Base-by-base conservation (phyloP, 2,797 vertebrate genomes). In the Anas georgica region DNA sequence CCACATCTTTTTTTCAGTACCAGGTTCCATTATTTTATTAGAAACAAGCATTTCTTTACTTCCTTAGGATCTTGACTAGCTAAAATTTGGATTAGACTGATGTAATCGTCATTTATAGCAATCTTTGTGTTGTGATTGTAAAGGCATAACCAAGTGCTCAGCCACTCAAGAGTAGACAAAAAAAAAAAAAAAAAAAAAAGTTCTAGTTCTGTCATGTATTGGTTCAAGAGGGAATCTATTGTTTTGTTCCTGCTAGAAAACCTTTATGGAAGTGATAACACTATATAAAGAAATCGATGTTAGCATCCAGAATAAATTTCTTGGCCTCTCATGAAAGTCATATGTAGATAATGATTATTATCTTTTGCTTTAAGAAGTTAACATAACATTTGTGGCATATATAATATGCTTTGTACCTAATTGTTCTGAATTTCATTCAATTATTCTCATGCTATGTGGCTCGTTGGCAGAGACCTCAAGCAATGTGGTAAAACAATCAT, bases 401-500 rank as follows among this genome's bases (percentile, higher is more conserved):
- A 58, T 64, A 91, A 83, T 81, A 67, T 54, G 21, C 67, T 91
- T 92, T 79, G 39, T 84, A 84, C 58, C 9, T 77, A 80, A 90
- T 77, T 74, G 78, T 68, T 90, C n/a, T 93, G 86, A 91, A 82
- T 93, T 91, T 77, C 77, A 43, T 62, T 96, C 67, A 85, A 15
- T 63, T 48, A 14, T 86, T 80, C 67, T 81, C 17, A 15, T 90
- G 56, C 81, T 91, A 46, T 94, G 64, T 80, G 84, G 48, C 70
- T 80, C 54, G 33, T 26, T 93, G 94, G 91, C 92, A 90, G 60
- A 74, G 37, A 85, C 29, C 31, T 77, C 72, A 68, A 88, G 60
- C 88, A 94, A 83, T 77, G 41, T 92, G 93, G 81, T 94, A 85
- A 94, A 95, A 84, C 70, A 91, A 96, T 97, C 64, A 86, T 66